Evolutionary conservation across 1,140 invertebrate species (phyloP).

Genomic region (Drosophila oshimai): DNA sequence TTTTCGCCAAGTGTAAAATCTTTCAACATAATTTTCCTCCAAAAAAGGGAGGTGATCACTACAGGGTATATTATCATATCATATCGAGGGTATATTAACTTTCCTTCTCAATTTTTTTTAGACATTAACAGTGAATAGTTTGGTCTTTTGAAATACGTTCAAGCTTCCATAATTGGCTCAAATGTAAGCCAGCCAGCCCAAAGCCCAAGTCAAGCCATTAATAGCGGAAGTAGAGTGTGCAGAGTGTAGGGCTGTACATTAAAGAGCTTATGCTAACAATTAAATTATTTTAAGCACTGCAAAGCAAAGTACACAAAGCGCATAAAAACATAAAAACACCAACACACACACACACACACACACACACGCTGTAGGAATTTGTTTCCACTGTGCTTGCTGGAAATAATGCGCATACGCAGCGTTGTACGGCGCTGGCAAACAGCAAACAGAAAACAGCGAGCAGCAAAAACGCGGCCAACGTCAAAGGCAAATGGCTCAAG

Average conservation of each 20-base stretch:
- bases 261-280: conserved; percentile 76
- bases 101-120: no score
- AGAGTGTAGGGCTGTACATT: conserved; percentile 32
- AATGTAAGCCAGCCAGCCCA: conserved; percentile 37
- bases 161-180: conserved; percentile 55
- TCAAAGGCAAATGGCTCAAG: conserved; percentile 63
- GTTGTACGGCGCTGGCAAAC: conserved; percentile 26
- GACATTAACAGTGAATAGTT: neutral
- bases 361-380: conserved; percentile 12
- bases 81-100: no score
- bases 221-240: conserved; percentile 18
- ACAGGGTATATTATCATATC: no score
- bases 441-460: no score
- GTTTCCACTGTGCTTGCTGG: conserved; percentile 57
- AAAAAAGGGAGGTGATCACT: no score
- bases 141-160: neutral
- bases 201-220: conserved; percentile 36
- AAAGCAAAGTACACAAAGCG: conserved; percentile 33
- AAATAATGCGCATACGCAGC: conserved; percentile 72
- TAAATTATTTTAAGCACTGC: conserved; percentile 72
- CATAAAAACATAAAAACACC: conserved; percentile 13
- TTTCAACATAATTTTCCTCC: no score
- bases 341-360: neutral
- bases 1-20: no score
- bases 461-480: conserved; percentile 26